Evolutionary conservation across 2,113 vertebrate genomes (phyloP), one percentile per base, ranked within the genome.

Genomic region (Scomber japonicus): DNA sequence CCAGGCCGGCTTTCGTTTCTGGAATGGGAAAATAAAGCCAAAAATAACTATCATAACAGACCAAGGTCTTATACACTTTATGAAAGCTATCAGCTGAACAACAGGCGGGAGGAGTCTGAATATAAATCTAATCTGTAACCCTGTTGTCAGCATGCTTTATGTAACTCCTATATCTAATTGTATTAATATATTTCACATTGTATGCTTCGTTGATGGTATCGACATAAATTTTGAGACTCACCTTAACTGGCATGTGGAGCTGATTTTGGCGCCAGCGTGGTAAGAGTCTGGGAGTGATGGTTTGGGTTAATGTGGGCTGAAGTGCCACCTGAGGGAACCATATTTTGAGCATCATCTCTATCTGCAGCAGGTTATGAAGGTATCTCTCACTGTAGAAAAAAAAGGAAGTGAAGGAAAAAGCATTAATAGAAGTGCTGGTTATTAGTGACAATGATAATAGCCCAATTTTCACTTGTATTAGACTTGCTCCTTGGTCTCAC

Each of bases 291-390:
- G 81, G 62, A 48, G 71, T 57, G 19, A 19, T n/a, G 45, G 44
- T 87, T 35, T 81, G 78, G 31, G 62, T 72, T 30, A 79, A 13
- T n/a, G 70, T 44, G 5, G 80, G 50, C 15, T 66, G 55, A 19
- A 56, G 65, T 0, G 24, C 69, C 75, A 96, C 81, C 10, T 87
- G 94, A 66, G 97, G 97, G 80, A 97, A 97, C 97, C 97, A 98
- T 10, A 92, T 77, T 81, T 96, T 96, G 14, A 97, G 90, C 96
- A 98, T 96, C 76, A 93, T 93, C 84, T 97, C 97, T 1, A 98
- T 95, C 88, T 97, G 96, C n/a, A 96, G 90, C 62, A 98, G 81
- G 5, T 94, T 97, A n/a, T 94, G 93, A 55, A 97, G 93, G 55
- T 97, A 97, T 30, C 94, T 96, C 35, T 96, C 96, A 2, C 97